Conservation (phyloP, 2,797 vertebrate genomes). For the Acanthurus lineatus region DNA sequence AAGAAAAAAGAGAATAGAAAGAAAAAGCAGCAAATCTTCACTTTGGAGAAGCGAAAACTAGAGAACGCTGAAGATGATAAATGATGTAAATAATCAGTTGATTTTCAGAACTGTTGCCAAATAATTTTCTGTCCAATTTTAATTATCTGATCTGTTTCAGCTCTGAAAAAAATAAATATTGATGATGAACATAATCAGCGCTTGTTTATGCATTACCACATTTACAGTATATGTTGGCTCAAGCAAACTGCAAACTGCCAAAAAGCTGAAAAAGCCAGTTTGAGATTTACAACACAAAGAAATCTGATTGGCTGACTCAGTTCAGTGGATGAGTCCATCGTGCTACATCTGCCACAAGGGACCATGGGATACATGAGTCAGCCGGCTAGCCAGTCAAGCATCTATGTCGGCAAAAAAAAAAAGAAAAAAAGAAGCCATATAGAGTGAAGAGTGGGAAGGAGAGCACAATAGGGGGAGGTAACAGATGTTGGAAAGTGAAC, state of each 20-base stretch:
- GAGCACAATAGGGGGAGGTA: slow-evolving; percentile 21
- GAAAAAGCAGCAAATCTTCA: not conserved
- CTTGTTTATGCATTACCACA: not conserved
- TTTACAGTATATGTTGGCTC: not conserved
- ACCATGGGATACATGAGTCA: slow-evolving; percentile 59
- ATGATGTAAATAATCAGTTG: not conserved
- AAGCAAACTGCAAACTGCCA: not conserved
- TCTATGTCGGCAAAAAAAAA: slow-evolving; percentile 25
- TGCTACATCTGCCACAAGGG: slow-evolving; percentile 47
- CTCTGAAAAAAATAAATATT: not conserved
- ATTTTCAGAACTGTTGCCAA: not conserved
- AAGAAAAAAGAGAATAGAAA: not conserved
- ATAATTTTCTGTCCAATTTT: not conserved
- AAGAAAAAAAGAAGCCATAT: slow-evolving; percentile 7
- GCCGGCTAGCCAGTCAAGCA: slow-evolving; percentile 19
- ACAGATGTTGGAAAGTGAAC: slow-evolving; percentile 70
- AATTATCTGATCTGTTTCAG: not conserved
- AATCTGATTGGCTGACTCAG: slow-evolving; percentile 29
- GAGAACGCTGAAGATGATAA: not conserved
- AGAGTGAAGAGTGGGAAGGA: slow-evolving; percentile 33
- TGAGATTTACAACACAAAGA: slow-evolving; percentile 15
- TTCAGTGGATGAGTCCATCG: slow-evolving; percentile 22
- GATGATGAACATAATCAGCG: not conserved
- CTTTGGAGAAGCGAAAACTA: not conserved
- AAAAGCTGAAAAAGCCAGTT: not conserved